Conservation (phyloP, 2,797 vertebrate genomes). For the Pseudochirops cupreus region DNA sequence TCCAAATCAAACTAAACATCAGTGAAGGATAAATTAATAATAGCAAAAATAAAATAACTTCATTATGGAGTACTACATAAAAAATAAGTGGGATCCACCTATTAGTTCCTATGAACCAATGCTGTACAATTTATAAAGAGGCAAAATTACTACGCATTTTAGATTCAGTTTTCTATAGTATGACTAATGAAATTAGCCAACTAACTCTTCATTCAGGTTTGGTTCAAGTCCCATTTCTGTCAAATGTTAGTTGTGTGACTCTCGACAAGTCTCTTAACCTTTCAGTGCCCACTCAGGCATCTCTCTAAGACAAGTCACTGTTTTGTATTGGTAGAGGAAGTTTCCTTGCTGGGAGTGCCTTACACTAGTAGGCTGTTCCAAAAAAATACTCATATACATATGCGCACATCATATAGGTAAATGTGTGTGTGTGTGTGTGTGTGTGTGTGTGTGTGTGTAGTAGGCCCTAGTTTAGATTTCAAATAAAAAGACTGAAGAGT, state of each 20-base stretch:
- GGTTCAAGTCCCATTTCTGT: background rate
- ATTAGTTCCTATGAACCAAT: background rate
- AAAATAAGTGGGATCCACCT: background rate
- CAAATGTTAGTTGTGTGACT: background rate
- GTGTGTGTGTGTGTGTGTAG: too few relatives aligned
- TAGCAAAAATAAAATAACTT: background rate
- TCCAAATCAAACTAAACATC: background rate
- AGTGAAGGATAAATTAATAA: background rate
- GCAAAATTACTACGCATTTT: background rate
- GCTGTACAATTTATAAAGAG: background rate
- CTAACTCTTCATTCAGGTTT: background rate
- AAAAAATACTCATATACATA: background rate
- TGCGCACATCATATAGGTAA: too few relatives aligned
- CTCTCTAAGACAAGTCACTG: background rate
- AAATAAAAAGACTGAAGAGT: too few relatives aligned
- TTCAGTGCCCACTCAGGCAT: background rate
- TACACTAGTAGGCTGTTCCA: background rate
- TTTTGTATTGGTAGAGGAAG: background rate
- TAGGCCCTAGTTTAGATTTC: too few relatives aligned
- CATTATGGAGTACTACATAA: background rate
- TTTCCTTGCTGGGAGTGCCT: background rate
- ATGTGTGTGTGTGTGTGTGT: background rate
- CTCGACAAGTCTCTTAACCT: background rate
- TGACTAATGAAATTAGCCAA: background rate
- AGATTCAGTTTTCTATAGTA: background rate